Conservation (phyloP, 2,113 vertebrate genomes). For the Oncorhynchus masou region DNA sequence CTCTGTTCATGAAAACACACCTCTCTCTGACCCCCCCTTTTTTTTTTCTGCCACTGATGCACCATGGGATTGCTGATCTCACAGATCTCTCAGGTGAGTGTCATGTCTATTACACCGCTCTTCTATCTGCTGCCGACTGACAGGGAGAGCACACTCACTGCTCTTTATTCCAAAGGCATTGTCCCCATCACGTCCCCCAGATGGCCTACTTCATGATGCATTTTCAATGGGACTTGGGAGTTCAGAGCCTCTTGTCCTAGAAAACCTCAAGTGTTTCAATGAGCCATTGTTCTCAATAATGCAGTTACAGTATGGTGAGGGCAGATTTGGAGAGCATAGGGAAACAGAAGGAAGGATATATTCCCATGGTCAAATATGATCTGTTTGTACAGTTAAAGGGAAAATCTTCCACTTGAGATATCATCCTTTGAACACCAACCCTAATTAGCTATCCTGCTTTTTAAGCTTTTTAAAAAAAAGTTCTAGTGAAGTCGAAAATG, state of each 20-base stretch:
- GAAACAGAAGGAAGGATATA: not conserved
- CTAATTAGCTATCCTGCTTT: not conserved
- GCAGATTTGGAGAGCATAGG: not conserved
- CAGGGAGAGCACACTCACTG: not conserved
- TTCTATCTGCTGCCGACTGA: not conserved
- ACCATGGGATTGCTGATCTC: slow-evolving; percentile 32
- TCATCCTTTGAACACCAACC: not conserved
- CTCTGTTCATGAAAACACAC: not conserved
- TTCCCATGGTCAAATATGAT: not conserved
- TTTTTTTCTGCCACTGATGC: slow-evolving; percentile 28
- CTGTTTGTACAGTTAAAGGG: not conserved
- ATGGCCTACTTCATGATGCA: not conserved
- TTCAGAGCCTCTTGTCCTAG: not conserved
- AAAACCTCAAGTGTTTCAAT: not conserved
- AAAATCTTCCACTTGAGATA: not conserved
- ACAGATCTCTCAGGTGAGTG: slow-evolving; percentile 71
- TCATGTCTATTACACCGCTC: slow-evolving; percentile 10
- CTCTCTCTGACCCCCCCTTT: not conserved
- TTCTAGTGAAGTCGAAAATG: too few species aligned
- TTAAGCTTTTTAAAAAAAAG: not conserved
- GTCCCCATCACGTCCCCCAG: not conserved
- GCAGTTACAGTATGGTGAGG: not conserved
- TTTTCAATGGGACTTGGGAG: slow-evolving; percentile 16
- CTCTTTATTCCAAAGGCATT: slow-evolving; percentile 1
- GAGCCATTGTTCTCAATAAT: slow-evolving; percentile 1